These are phyloP conservation scores for Paracanthobrama guichenoti DNA, from an alignment of 2,113 vertebrate genomes.

Conservation along the genomic window DNA sequence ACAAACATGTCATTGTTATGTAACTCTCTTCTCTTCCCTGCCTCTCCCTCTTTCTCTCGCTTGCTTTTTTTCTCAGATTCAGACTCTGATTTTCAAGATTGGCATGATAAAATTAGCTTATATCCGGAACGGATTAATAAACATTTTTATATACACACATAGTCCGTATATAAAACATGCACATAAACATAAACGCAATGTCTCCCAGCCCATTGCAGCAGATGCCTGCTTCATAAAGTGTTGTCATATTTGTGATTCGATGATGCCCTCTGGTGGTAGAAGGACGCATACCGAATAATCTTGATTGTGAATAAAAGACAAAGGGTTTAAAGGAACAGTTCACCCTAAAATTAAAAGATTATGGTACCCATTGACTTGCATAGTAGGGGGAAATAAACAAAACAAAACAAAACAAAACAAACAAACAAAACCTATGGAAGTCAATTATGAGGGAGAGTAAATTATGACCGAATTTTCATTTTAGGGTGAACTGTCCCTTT, in stretches of 20 bases:
- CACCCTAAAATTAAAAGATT: too few species aligned
- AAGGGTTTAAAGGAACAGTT: too few species aligned
- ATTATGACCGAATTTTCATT: too few species aligned
- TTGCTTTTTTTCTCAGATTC: neutral
- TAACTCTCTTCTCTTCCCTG: conserved; percentile 20
- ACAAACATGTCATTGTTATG: conserved; percentile 26
- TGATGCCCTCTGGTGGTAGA: neutral
- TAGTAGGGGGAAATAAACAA: too few species aligned
- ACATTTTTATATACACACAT: neutral
- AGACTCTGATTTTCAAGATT: neutral
- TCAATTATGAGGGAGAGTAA: too few species aligned
- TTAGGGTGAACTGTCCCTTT: too few species aligned
- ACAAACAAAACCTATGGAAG: too few species aligned
- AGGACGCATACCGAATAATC: neutral
- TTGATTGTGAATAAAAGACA: neutral
- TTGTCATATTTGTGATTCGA: neutral
- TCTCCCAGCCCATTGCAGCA: neutral
- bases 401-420: too few species aligned
- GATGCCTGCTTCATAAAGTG: neutral
- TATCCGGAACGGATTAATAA: neutral
- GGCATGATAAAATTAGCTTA: neutral
- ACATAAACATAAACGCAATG: neutral
- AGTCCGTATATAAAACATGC: neutral
- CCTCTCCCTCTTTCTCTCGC: neutral
- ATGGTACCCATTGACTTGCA: too few species aligned